Conservation (phyloP, 2,888 invertebrate species). For the Agrilus biguttatus region DNA sequence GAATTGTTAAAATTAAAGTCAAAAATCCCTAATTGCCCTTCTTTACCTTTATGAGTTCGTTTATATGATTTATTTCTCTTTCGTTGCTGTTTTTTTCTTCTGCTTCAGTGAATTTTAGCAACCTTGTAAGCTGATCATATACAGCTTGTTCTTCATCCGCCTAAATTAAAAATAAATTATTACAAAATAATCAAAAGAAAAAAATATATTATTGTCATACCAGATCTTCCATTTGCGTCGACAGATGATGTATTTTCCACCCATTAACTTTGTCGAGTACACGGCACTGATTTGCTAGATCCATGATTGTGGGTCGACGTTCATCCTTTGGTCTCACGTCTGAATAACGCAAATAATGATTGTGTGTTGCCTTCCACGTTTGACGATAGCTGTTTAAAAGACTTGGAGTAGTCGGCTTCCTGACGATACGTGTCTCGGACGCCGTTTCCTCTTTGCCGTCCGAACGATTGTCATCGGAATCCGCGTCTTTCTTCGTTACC, state of each 20-base stretch:
- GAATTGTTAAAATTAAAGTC: neutral
- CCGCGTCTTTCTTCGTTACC: conserved; percentile 28
- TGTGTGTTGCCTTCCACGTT: conserved; percentile 57
- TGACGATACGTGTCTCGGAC: conserved; percentile 17
- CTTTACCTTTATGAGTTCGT: conserved; percentile 48
- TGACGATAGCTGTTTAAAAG: conserved; percentile 50
- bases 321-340: conserved; percentile 86
- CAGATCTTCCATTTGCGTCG: conserved; percentile 86
- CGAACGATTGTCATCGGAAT: conserved; percentile 25
- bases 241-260: conserved; percentile 88
- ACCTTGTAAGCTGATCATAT: conserved; percentile 28
- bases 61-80: conserved; percentile 31
- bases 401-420: conserved; percentile 31
- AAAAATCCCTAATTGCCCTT: conserved; percentile 2
- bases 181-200: neutral
- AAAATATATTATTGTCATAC: conserved; percentile 34
- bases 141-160: conserved; percentile 38
- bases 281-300: conserved; percentile 78
- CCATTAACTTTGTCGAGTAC: conserved; percentile 81
- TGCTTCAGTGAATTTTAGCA: conserved; percentile 28
- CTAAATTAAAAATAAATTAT: conserved; percentile 19
- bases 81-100: conserved; percentile 24
- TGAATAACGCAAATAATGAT: conserved; percentile 58
- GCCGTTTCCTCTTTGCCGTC: conserved; percentile 27
- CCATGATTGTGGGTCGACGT: conserved; percentile 69